Base-by-base conservation (phyloP, 2,888 invertebrate species). In the Hirtodrosophila histrioides region DNA sequence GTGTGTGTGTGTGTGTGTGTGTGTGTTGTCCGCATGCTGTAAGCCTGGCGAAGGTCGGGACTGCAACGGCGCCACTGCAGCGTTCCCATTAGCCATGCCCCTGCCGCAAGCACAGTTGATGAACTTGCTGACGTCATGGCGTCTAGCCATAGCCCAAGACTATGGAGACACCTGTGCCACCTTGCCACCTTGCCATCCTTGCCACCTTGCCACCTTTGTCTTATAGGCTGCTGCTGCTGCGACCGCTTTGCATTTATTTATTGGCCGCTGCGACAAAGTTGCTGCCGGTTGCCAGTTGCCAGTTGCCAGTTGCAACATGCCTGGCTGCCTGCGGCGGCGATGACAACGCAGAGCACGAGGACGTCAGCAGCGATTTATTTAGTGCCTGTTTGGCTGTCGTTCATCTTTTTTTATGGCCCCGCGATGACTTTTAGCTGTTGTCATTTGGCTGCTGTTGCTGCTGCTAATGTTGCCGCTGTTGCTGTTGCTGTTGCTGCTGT, bases 241-340 rank as follows among this genome's bases (percentile, higher is more conserved):
- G 35, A 49, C 49, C 55, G 48, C 41, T 73, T 63, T 79, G 74
- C 65, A 84, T 80, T 87, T 87, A 84, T 83, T 86, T 86, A 84
- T 81, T 87, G 87, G 62, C 27, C 82, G 87, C 85, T 81, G 80
- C 80, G 80, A 84, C 80, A 81, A 81, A 77, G 66, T 74, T 71
- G 51, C 60, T 51, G 35, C 29, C n/a, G n/a, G n/a, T n/a, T 40
- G 58, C 54, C 50, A 37, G 29, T 65, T 31, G 23, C 45, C 24
- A 29, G 11, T 36, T 33, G 41, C 49, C 50, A 50, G 24, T 44
- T 40, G 36, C 50, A 45, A 36, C 17, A 17, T 17, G 17, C 17
- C 33, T 33, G 35, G 46, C 29, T 41, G 36, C 51, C 55, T 46
- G 29, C 41, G 39, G 48, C 44, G 55, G 41, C 54, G 61, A 69